Conservation (phyloP, 2,797 vertebrate genomes). For the Onychomys arenicola region DNA sequence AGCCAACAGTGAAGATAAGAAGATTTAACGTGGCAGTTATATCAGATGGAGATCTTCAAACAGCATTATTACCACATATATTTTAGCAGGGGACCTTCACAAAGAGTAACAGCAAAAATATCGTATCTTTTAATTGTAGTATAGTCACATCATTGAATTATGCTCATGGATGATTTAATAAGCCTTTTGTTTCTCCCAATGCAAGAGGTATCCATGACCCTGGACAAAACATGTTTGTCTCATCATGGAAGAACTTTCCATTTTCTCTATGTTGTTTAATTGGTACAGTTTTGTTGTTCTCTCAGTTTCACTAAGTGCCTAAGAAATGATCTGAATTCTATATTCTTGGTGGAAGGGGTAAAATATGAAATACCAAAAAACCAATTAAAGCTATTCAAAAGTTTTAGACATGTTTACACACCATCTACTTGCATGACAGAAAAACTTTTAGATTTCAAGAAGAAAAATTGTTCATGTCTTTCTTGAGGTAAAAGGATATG, state of each 20-base stretch:
- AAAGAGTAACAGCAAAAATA: slow-evolving; percentile 83
- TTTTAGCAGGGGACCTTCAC: slow-evolving; percentile 79
- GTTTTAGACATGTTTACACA: slow-evolving; percentile 86
- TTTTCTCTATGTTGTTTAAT: slow-evolving; percentile 75
- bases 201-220: slow-evolving; percentile 75
- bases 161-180: slow-evolving; percentile 73
- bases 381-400: slow-evolving; percentile 82
- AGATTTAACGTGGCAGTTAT: not conserved
- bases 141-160: slow-evolving; percentile 85
- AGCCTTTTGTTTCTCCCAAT: slow-evolving; percentile 79
- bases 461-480: slow-evolving; percentile 84
- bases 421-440: slow-evolving; percentile 80
- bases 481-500: slow-evolving; percentile 85
- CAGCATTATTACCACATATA: slow-evolving; percentile 73
- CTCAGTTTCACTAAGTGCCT: slow-evolving; percentile 75
- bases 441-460: slow-evolving; percentile 82
- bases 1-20: not conserved
- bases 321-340: slow-evolving; percentile 70
- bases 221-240: slow-evolving; percentile 55
- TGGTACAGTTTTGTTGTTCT: slow-evolving; percentile 64
- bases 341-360: slow-evolving; percentile 36
- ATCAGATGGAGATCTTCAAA: not conserved
- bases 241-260: slow-evolving; percentile 69
- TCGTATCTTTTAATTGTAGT: slow-evolving; percentile 82
- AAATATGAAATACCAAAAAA: slow-evolving; percentile 15